Evolutionary conservation across 2,888 invertebrate species (phyloP).

Genomic region (Carcina quercana): DNA sequence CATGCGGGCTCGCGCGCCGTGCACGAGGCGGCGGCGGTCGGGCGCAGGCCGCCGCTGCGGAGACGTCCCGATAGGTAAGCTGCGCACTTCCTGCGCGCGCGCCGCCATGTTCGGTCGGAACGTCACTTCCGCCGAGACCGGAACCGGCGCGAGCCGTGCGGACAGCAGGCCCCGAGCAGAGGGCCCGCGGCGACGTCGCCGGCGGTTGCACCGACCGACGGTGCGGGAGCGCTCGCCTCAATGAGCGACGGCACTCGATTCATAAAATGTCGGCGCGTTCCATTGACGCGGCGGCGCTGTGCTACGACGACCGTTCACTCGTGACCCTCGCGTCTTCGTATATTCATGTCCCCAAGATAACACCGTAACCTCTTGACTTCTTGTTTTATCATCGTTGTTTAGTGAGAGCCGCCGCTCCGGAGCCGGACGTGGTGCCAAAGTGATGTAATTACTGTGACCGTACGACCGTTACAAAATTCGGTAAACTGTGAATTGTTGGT

Average conservation of each 20-base stretch:
- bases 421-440: slow-evolving; percentile 59
- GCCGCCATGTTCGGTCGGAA: slow-evolving; percentile 69
- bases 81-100: slow-evolving; percentile 73
- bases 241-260: slow-evolving; percentile 69
- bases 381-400: slow-evolving; percentile 67
- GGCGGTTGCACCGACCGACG: slow-evolving; percentile 35
- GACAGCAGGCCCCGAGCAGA: slow-evolving; percentile 37
- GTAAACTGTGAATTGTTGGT: slow-evolving; percentile 60
- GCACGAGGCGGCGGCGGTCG: slow-evolving; percentile 28
- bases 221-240: slow-evolving; percentile 44
- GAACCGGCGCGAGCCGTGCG: slow-evolving; percentile 40
- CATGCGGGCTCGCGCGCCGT: slow-evolving; percentile 51
- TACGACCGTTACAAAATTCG: slow-evolving; percentile 38
- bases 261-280: slow-evolving; percentile 72
- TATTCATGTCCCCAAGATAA: slow-evolving; percentile 73
- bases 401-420: slow-evolving; percentile 54
- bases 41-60: slow-evolving; percentile 42
- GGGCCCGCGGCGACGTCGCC: slow-evolving; percentile 39
- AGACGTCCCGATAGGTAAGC: slow-evolving; percentile 72
- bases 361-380: slow-evolving; percentile 71
- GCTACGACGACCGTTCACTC: slow-evolving; percentile 67
- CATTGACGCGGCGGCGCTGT: slow-evolving; percentile 67
- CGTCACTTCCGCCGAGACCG: slow-evolving; percentile 68
- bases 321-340: slow-evolving; percentile 73
- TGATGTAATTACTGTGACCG: slow-evolving; percentile 60